Percentiles rank a stretch among this genome's conserved stretches.
phyloP scores from a whole-genome alignment of 2,113 vertebrate genomes.

The Pituophis catenifer region DNA sequence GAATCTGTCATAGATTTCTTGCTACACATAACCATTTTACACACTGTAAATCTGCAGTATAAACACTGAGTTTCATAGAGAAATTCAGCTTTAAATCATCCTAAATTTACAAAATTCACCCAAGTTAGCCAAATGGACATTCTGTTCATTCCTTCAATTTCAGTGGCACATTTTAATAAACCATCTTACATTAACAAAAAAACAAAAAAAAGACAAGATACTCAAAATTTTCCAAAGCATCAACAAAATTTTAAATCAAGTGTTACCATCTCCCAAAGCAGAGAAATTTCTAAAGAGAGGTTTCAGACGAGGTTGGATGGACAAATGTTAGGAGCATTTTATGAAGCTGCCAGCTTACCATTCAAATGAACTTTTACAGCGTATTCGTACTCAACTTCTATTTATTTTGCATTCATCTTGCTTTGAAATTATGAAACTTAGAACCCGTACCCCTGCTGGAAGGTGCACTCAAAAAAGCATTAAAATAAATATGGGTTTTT shows the following conservation, averaged over 20 bases:
- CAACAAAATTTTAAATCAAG: neutral
- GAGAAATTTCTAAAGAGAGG: conserved; percentile 25
- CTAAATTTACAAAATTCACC: conserved; percentile 33
- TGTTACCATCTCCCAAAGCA: neutral
- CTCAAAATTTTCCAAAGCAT: neutral
- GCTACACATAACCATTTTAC: conserved; percentile 47
- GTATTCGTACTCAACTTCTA: neutral
- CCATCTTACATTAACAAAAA: neutral
- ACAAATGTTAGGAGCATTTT: neutral
- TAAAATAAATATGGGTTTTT: neutral
- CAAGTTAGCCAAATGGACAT: conserved; percentile 17
- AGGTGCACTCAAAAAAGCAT: conserved; percentile 6
- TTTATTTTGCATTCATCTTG: neutral
- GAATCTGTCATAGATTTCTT: conserved; percentile 51
- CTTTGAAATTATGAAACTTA: neutral
- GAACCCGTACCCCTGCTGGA: neutral
- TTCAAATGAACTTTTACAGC: neutral
- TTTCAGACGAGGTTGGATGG: conserved; percentile 9
- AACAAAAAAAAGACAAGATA: conserved; percentile 1
- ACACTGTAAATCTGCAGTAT: conserved; percentile 49
- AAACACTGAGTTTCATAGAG: conserved; percentile 50
- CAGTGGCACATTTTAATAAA: conserved; percentile 14
- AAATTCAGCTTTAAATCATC: conserved; percentile 30
- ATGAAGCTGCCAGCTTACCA: conserved; percentile 21
- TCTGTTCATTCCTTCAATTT: neutral